These are phyloP conservation scores for Acromyrmex echinatior DNA, from an alignment of 1,140 invertebrate species.

Conservation along the genomic window DNA sequence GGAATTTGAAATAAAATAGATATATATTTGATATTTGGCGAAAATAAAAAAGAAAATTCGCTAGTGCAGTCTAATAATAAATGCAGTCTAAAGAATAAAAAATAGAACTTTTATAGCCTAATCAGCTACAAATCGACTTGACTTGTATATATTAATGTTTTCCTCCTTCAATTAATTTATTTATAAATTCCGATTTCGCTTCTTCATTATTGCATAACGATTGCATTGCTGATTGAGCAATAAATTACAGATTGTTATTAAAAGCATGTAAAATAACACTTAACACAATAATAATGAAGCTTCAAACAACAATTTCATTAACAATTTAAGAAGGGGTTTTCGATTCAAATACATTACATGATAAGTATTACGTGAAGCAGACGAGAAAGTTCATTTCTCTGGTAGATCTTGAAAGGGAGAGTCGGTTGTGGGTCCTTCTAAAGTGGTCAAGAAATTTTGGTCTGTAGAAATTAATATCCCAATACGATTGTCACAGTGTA, in stretches of 20 bases:
- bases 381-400: constrained; percentile 83
- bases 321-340: neutral
- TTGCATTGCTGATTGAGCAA: neutral
- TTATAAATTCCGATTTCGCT: neutral
- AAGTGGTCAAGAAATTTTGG: constrained; percentile 13
- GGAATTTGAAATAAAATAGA: no score
- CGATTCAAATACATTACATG: constrained; percentile 41
- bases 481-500: no score
- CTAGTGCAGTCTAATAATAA: no score
- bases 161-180: neutral
- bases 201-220: neutral
- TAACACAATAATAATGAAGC: no score
- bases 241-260: neutral
- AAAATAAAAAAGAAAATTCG: no score
- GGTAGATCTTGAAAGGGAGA: constrained; percentile 74
- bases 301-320: neutral
- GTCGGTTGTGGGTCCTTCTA: neutral
- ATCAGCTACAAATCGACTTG: neutral
- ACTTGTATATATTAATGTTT: neutral
- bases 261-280: neutral
- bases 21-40: no score
- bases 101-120: no score
- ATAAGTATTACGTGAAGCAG: constrained; percentile 79
- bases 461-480: neutral
- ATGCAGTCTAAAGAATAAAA: no score